Evolutionary conservation across 2,888 invertebrate genomes (phyloP), one percentile per base, ranked within the genome.

Genomic region (Metellina segmentata): DNA sequence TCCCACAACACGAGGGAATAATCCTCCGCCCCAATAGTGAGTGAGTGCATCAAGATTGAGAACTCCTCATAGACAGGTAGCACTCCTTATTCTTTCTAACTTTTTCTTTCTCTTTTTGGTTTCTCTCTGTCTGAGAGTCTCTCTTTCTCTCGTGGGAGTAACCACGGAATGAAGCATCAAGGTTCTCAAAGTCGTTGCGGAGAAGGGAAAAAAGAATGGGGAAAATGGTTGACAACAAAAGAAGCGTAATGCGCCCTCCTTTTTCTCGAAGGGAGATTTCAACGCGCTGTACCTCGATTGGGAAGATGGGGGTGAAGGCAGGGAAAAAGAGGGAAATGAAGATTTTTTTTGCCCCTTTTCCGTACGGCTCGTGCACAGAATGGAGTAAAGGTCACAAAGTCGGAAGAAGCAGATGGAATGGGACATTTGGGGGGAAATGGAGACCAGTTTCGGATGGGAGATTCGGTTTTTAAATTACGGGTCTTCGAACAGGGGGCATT

Each of bases 111-210:
- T 8, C 16, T 34, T 16, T n/a, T 49, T 11, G 2, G n/a, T 49
- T 51, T 13, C 51, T 71, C 52, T 51, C 34, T 34, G 34, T 34
- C 34, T 34, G 34, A 34, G 34, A n/a, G n/a, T n/a, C n/a, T 85
- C 53, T 71, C 52, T 51, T 34, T 34, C 51, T 71, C 86, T 88
- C 81, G 48, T 71, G 89, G 85, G 89, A 90, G 89, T 81, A 90
- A 90, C 85, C 85, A 78, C 89, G 78, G 83, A 90, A 90, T 85
- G 89, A 90, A 90, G 89, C 89, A 90, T 90, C 89, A 82, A 78
- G 78, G 69, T 51, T 75, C 85, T 89, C 83, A 83, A 83, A 89
- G 82, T 82, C 82, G 70, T 82, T 78, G 87, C 20, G 77, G 75
- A 81, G 19, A 34, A 52, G 51, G 49, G 74, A 82, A 82, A 72